A percentile compares a stretch with the other conserved stretches of the same genome.
Evolutionary conservation across 2,888 invertebrate species (phyloP).

Genomic region (Nymphalis polychloros): DNA sequence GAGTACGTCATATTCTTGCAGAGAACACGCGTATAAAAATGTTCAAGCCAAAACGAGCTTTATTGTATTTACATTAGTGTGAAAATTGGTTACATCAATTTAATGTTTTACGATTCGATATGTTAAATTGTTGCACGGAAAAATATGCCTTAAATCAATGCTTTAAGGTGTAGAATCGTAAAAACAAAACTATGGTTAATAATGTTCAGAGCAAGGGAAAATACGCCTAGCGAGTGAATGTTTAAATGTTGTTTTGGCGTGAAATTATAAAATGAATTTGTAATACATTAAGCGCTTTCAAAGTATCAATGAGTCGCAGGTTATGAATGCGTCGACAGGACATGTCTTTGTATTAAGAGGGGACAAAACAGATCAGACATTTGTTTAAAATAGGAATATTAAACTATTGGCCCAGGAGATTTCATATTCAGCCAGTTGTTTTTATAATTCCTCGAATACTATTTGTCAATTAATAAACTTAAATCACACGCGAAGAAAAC

Average conservation of each 20-base stretch:
- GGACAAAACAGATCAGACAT: not conserved
- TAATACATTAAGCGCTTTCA: constrained; percentile 24
- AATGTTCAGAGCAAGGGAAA: not conserved
- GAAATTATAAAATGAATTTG: not conserved
- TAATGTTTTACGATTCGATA: not conserved
- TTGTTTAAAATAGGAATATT: constrained; percentile 2
- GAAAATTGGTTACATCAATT: constrained; percentile 1
- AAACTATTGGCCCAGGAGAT: not conserved
- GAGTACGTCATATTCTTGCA: constrained; percentile 30
- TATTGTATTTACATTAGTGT: not conserved
- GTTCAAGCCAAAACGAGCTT: constrained; percentile 4
- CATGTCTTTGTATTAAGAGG: constrained; percentile 24
- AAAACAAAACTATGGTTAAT: not conserved
- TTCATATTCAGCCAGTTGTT: too few relatives aligned
- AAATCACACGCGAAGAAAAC: too few relatives aligned
- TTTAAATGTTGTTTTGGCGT: constrained; percentile 13
- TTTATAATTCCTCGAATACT: too few relatives aligned
- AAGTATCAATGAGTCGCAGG: constrained; percentile 34
- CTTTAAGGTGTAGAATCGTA: constrained; percentile 9
- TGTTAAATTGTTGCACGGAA: constrained; percentile 4
- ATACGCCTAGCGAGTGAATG: not conserved
- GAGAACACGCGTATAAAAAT: not conserved
- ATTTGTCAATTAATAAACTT: too few relatives aligned
- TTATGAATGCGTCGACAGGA: constrained; percentile 37
- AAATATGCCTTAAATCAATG: not conserved